Conservation (phyloP, 2,888 invertebrate species). For the Andrena camellia region DNA sequence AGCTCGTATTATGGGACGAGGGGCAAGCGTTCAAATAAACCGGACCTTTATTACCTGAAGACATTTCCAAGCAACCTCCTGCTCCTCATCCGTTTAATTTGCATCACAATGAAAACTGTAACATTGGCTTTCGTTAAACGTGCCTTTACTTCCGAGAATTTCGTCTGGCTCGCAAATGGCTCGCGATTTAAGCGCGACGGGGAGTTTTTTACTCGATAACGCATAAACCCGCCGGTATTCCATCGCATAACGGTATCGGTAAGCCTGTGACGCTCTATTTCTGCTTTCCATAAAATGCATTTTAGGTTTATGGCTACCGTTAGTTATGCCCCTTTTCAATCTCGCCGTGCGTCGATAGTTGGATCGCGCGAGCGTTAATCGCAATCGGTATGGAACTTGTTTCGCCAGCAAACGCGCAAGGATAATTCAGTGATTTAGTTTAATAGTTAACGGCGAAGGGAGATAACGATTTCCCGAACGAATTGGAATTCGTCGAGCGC, state of each 20-base stretch:
- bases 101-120: neutral
- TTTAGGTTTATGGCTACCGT: constrained; percentile 23
- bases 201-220: neutral
- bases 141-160: constrained; percentile 9
- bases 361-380: neutral
- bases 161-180: constrained; percentile 4
- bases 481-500: neutral
- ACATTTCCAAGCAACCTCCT: constrained; percentile 23
- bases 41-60: constrained; percentile 30
- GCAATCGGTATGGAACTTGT: neutral
- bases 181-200: constrained; percentile 6
- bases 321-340: constrained; percentile 22
- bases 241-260: constrained; percentile 54
- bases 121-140: neutral
- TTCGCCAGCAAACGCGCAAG: neutral
- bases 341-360: neutral
- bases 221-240: neutral
- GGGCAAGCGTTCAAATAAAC: constrained; percentile 68
- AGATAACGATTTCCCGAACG: neutral
- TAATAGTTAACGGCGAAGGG: neutral
- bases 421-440: neutral
- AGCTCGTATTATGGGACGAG: constrained; percentile 35
- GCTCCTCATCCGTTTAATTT: constrained; percentile 9
- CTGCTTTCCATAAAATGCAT: constrained; percentile 27
- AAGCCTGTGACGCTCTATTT: constrained; percentile 20